Base-by-base conservation (phyloP, 2,113 vertebrate species). In the Cynopterus brachyotis region DNA sequence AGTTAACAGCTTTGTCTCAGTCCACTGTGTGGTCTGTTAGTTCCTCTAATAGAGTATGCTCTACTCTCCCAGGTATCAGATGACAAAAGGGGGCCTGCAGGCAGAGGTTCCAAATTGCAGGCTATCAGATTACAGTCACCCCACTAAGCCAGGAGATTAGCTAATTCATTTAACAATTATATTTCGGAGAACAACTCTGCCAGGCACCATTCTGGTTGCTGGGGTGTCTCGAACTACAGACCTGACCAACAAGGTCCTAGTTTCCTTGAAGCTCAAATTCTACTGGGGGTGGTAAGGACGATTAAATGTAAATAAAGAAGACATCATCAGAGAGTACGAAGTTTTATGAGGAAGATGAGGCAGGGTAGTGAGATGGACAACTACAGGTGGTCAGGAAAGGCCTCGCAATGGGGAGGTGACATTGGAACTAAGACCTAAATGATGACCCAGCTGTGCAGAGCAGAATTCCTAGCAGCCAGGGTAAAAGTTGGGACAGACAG, bases 41-140 rank as follows among this genome's bases (percentile, higher is more conserved):
- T 28, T 87, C 70, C n/a, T 45, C n/a, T 22, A 3, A 13, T 13
- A 1, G 3, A n/a, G 60, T 16, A 30, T 50, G 20, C 59, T n/a
- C n/a, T 62, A 35, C 9, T 60, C 24, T 20, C 6, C 28, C 10
- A 35, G 45, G 17, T 75, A 2, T 30, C 45, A 19, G 80, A 42
- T 76, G 45, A 72, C 12, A 19, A 20, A 50, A 40, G 60, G 6
- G 2, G 30, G 15, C 64, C 42, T 32, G 11, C 24, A 32, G 42
- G 60, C 22, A 3, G 9, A 6, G 12, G n/a, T 30, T 59, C 60
- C 50, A 24, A 16, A 62, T 72, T 53, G 45, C 69, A 53, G 75
- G 19, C 45, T 37, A 0, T 42, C 0, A 0, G 9, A 47, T 60
- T 53, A 6, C 8, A n/a, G 35, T 19, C 20, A 2, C 60, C 40